Evolutionary conservation across 53 echinoderm and acorn worm species (phyloP), one percentile per base, ranked within the genome.

Genomic region (Paelopatides confundens): DNA sequence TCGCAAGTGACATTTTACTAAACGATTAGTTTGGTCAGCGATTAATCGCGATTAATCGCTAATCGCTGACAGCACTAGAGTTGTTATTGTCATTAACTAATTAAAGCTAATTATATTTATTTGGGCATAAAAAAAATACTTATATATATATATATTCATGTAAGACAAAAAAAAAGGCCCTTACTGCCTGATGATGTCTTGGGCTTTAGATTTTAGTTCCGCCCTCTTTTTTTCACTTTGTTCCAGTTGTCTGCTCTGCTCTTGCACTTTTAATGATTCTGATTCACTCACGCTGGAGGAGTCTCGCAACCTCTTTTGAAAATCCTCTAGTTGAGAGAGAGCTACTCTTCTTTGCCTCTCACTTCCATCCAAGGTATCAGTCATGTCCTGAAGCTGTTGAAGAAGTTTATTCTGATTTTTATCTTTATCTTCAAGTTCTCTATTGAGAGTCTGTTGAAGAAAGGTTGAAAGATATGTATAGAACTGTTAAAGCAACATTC

Each of bases 131-230:
- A n/a, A n/a, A n/a, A n/a, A n/a, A n/a, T n/a, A n/a, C n/a, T n/a
- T n/a, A n/a, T n/a, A n/a, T n/a, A n/a, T n/a, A n/a, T n/a, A n/a
- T n/a, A n/a, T n/a, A n/a, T n/a, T n/a, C n/a, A n/a, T n/a, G n/a
- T n/a, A n/a, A n/a, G n/a, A n/a, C n/a, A n/a, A n/a, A 8, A 43
- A 0, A 43, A 43, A 43, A 1, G 7, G 15, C 26, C 78, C 98
- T 92, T 34, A 98, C 98, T 98, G 98, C 87, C 91, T 93, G 37
- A 95, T 92, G 43, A 87, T 89, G 17, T 95, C 92, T 64, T 86
- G 87, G 6, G 94, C 92, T 49, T 93, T 92, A 2, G 70, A 63
- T 76, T 94, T 95, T 35, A 93, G 87, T 21, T 98, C 93, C 17
- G 90, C 94, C 17, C 90, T 95, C 89, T 92, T 94, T 39, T 70